Evolutionary conservation across 2,113 vertebrate genomes (phyloP).

Genomic region (Genyomyrus donnyi): DNA sequence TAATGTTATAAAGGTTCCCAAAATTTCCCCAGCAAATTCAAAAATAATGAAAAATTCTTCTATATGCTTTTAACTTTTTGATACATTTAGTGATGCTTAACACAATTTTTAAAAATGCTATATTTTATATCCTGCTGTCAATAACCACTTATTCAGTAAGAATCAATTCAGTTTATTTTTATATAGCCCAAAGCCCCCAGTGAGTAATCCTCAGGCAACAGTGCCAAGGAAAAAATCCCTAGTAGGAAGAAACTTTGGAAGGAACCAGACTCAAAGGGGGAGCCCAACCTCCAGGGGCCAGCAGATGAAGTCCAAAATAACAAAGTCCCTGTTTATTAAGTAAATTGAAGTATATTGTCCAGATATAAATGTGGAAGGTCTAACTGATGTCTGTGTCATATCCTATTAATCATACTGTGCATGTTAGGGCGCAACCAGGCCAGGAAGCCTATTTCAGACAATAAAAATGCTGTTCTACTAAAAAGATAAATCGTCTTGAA

Average conservation of each 20-base stretch:
- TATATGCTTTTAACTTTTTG: neutral
- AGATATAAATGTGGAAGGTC: neutral
- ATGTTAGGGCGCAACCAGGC: neutral
- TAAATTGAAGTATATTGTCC: too few species aligned
- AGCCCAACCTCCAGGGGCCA: too few species aligned
- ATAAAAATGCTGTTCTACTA: neutral
- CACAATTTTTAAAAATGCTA: too few species aligned
- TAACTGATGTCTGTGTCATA: neutral
- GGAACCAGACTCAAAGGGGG: too few species aligned
- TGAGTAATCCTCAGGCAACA: too few species aligned
- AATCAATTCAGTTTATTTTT: too few species aligned
- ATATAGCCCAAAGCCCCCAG: too few species aligned
- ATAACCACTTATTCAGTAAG: neutral
- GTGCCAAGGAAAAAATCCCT: too few species aligned
- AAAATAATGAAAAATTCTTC: neutral
- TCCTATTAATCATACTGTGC: neutral
- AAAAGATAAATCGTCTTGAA: neutral
- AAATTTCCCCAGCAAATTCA: neutral
- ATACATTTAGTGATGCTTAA: neutral
- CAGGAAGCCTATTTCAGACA: neutral
- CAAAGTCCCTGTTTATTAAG: too few species aligned
- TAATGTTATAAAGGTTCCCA: neutral
- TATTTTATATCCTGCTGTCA: neutral
- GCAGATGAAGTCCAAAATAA: too few species aligned
- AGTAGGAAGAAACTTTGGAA: too few species aligned